A percentile compares a stretch with the other conserved stretches of the same genome.
Evolutionary conservation across 2,797 vertebrate genomes (phyloP).

Genomic region (Sebastes kiyomatsui): DNA sequence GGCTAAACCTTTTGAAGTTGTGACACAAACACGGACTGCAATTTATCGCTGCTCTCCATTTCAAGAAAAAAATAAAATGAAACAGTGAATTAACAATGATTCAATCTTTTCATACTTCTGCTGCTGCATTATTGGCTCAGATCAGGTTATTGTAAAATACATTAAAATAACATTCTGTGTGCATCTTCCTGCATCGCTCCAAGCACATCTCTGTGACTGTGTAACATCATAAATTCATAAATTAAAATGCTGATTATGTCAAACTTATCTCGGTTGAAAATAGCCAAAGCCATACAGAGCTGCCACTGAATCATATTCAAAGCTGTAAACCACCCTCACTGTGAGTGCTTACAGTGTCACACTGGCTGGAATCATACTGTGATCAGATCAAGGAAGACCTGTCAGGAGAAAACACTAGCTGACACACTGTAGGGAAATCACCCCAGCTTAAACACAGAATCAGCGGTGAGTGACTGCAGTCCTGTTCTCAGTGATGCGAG

Average conservation of each 20-base stretch:
- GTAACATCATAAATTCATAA: not conserved
- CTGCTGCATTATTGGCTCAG: not conserved
- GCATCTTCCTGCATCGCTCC: not conserved
- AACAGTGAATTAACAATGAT: not conserved
- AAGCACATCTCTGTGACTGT: not conserved
- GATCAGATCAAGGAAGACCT: not conserved
- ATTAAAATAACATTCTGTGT: not conserved
- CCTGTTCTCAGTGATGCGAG: constrained; percentile 37
- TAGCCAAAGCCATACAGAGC: not conserved
- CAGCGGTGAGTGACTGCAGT: constrained; percentile 28
- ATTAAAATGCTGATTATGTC: not conserved
- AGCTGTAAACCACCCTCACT: not conserved
- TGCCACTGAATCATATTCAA: not conserved
- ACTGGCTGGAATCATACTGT: not conserved
- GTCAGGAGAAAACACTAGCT: not conserved
- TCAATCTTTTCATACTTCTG: not conserved
- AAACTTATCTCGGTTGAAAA: not conserved
- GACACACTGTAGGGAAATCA: not conserved
- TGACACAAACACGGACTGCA: not conserved
- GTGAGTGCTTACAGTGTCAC: not conserved
- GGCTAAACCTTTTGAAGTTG: not conserved
- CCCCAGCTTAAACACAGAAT: constrained; percentile 1
- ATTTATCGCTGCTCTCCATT: not conserved
- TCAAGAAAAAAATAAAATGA: not conserved
- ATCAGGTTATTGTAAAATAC: not conserved